phyloP scores from a whole-genome alignment of 2,113 vertebrate genomes.

The Rostratula benghalensis region DNA sequence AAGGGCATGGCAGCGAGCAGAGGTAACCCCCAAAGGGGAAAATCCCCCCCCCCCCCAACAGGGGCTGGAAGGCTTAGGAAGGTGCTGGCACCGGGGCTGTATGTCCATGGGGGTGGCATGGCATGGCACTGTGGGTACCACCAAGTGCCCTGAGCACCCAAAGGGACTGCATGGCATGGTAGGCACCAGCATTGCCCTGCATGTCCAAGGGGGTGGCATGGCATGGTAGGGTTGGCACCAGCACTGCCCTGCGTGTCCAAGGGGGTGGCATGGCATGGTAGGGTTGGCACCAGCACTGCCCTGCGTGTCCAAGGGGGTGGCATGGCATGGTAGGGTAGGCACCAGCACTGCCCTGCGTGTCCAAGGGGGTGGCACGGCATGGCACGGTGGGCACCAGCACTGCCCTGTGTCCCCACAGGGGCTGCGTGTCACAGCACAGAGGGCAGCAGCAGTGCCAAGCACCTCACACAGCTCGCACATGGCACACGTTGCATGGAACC shows the following conservation, averaged over 20 bases:
- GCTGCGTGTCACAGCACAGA: not conserved
- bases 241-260: not conserved
- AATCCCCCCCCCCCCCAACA: not conserved
- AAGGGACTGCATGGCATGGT: accelerated
- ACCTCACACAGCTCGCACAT: accelerated
- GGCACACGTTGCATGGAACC: accelerated
- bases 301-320: not conserved
- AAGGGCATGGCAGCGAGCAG: accelerated
- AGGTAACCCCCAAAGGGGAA: not conserved
- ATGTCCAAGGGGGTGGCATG: accelerated
- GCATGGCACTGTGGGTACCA: not conserved
- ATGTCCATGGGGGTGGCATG: not conserved
- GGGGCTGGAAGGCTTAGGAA: not conserved
- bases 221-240: not conserved
- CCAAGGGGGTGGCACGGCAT: not conserved
- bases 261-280: not conserved
- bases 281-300: not conserved
- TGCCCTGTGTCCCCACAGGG: too few relatives aligned
- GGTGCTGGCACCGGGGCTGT: not conserved
- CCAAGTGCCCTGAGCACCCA: too few relatives aligned
- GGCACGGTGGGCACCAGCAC: not conserved
- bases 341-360: too few relatives aligned
- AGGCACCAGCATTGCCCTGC: not conserved
- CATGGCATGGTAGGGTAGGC: too few relatives aligned
- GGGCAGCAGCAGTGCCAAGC: not conserved